A percentile compares a stretch with the other conserved stretches of the same genome.
phyloP scores from a whole-genome alignment of 1,140 invertebrate genomes.

The Drosophila ohnishii region DNA sequence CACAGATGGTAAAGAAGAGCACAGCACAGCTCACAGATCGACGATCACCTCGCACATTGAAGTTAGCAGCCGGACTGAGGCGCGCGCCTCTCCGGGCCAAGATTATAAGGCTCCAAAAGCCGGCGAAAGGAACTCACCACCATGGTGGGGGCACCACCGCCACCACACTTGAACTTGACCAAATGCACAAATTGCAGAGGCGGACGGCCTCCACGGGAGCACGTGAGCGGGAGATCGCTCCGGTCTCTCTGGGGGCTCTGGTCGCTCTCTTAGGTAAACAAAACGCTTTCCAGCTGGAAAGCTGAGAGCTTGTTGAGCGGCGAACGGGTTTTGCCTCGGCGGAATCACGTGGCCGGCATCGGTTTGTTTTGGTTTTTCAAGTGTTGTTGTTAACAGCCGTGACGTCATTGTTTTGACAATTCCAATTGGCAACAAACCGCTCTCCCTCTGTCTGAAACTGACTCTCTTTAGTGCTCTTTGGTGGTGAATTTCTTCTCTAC shows the following conservation, averaged over 20 bases:
- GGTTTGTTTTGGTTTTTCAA: constrained; percentile 76
- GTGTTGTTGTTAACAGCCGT: constrained; percentile 72
- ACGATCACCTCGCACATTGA: constrained; percentile 73
- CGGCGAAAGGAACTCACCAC: constrained; percentile 49
- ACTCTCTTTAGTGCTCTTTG: constrained; percentile 8
- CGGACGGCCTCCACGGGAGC: constrained; percentile 30
- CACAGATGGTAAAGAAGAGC: constrained; percentile 50
- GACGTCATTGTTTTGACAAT: constrained; percentile 76
- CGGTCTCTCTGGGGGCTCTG: not conserved
- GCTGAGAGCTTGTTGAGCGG: not conserved
- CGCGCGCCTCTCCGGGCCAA: constrained; percentile 37
- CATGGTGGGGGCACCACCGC: constrained; percentile 6
- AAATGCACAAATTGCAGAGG: constrained; percentile 81
- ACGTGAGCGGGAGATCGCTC: constrained; percentile 33
- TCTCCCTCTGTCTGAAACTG: not conserved
- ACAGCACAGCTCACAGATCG: constrained; percentile 21
- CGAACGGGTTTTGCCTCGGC: constrained; percentile 55
- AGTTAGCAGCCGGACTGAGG: constrained; percentile 79
- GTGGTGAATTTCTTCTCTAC: constrained; percentile 16
- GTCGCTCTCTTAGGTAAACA: constrained; percentile 62
- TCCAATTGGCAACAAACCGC: constrained; percentile 56
- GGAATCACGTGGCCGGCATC: constrained; percentile 75
- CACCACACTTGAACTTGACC: constrained; percentile 81
- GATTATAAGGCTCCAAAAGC: constrained; percentile 63
- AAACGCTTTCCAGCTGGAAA: constrained; percentile 59